These are phyloP conservation scores for Tichodroma muraria DNA, from an alignment of 2,113 vertebrate genomes.

Conservation along the genomic window DNA sequence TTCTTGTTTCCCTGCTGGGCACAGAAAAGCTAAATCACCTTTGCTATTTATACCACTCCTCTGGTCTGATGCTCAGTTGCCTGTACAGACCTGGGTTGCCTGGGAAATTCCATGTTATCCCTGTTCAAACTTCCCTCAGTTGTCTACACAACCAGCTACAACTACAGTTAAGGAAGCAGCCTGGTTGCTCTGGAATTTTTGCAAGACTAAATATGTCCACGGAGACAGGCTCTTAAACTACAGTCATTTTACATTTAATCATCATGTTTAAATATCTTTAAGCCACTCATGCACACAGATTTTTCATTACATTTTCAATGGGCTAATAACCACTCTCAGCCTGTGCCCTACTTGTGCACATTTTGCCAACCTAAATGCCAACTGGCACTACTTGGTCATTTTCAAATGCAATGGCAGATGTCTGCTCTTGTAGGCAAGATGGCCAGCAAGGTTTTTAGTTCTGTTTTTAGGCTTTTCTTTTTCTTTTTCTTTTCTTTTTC, in stretches of 20 bases:
- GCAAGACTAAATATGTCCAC: background rate
- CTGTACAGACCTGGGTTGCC: background rate
- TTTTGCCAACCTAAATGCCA: constrained; percentile 1
- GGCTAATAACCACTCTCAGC: background rate
- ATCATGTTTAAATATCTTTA: background rate
- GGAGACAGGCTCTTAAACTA: background rate
- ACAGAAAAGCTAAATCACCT: background rate
- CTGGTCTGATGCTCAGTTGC: background rate
- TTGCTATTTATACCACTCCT: background rate
- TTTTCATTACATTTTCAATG: constrained; percentile 3
- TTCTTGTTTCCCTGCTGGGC: background rate
- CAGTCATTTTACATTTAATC: background rate
- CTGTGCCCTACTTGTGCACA: background rate
- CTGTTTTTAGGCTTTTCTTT: background rate
- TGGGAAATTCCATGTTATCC: background rate
- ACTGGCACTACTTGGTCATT: background rate
- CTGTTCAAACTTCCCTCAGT: background rate
- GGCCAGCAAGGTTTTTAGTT: background rate
- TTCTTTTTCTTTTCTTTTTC: background rate
- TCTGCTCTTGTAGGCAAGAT: background rate
- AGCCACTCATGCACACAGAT: background rate
- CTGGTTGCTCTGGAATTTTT: background rate
- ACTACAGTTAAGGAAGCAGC: background rate
- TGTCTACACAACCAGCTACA: background rate
- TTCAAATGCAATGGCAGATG: constrained; percentile 10